Conservation (phyloP, 2,888 invertebrate species). For the Drosophila neutralis region DNA sequence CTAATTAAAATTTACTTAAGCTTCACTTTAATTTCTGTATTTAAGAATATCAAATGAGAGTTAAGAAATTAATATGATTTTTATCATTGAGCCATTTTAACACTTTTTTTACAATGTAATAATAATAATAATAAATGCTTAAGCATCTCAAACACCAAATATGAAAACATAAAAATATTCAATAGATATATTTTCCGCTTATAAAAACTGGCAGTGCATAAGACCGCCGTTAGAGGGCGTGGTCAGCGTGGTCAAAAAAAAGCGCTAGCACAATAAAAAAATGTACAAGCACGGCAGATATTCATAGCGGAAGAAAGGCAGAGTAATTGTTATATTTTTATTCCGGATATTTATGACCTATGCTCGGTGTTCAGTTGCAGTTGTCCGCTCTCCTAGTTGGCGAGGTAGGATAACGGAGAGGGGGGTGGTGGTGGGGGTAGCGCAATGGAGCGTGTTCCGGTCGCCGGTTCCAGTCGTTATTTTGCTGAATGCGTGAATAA, state of each 20-base stretch:
- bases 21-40: background rate
- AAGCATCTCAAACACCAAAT: background rate
- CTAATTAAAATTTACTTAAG: background rate
- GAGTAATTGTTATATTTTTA: constrained; percentile 77
- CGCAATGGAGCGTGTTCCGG: constrained; percentile 49
- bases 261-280: constrained; percentile 49
- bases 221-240: constrained; percentile 33
- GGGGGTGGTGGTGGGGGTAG: background rate
- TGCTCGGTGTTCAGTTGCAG: constrained; percentile 29
- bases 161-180: background rate
- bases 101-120: background rate
- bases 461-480: constrained; percentile 52
- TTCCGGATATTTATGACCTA: constrained; percentile 74
- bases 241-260: constrained; percentile 60
- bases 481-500: constrained; percentile 78
- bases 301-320: constrained; percentile 5
- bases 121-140: background rate
- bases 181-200: background rate
- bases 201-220: constrained; percentile 19
- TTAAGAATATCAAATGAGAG: background rate
- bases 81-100: background rate
- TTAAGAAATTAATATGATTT: background rate
- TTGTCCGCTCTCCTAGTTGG: constrained; percentile 19
- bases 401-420: background rate
- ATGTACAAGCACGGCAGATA: constrained; percentile 36